Evolutionary conservation across 1,140 invertebrate genomes (phyloP).

Genomic region (Halesus radiatus): DNA sequence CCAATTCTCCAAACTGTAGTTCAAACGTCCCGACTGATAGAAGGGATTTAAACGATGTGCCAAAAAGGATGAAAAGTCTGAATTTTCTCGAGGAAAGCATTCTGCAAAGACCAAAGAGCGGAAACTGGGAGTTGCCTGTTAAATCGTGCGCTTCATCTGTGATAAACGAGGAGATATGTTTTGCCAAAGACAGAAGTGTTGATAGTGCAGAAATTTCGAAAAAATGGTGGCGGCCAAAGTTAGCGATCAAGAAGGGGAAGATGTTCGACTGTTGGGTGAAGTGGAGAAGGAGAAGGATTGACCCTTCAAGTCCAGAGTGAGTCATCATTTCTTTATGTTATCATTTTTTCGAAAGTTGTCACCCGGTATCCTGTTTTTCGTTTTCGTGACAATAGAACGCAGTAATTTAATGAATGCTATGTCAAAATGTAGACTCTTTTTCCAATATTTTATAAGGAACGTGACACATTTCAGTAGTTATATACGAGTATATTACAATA

Average conservation of each 20-base stretch:
- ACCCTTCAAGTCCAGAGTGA: slow-evolving; percentile 30
- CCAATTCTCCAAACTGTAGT: not conserved
- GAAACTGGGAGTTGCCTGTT: slow-evolving; percentile 1
- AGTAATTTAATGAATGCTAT: too few species aligned
- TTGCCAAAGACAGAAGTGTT: not conserved
- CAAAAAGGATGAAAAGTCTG: slow-evolving; percentile 40
- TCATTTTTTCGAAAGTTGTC: too few species aligned
- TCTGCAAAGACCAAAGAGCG: slow-evolving; percentile 29
- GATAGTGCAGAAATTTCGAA: not conserved
- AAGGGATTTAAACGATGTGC: not conserved
- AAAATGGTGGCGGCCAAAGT: slow-evolving; percentile 48
- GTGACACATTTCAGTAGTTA: too few species aligned
- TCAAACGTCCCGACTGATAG: not conserved
- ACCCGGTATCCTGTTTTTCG: too few species aligned
- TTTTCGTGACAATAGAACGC: too few species aligned
- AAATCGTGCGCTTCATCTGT: not conserved
- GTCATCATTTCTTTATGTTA: not conserved
- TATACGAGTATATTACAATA: too few species aligned
- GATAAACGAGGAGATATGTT: slow-evolving; percentile 18
- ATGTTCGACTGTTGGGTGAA: slow-evolving; percentile 53
- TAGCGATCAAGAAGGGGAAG: slow-evolving; percentile 16
- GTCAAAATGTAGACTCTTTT: too few species aligned
- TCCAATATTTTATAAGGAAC: too few species aligned
- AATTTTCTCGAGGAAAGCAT: slow-evolving; percentile 53
- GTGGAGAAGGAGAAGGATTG: slow-evolving; percentile 46